Percentiles rank a stretch among this genome's conserved stretches.
Conservation (phyloP, 2,888 invertebrate genomes). For the Drosophila multiciliata region DNA sequence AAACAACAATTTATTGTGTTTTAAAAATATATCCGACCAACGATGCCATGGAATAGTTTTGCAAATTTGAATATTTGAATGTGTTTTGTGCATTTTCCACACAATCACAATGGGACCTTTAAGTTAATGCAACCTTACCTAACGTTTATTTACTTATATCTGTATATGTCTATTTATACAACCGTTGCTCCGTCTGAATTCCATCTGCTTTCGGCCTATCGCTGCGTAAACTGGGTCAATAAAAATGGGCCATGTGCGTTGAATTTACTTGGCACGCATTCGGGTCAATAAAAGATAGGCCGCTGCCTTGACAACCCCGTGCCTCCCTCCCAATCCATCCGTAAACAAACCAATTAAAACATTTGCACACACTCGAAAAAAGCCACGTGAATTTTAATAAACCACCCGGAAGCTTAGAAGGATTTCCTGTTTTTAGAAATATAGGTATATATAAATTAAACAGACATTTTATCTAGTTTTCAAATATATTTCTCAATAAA, state of each 20-base stretch:
- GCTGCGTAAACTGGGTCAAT: constrained; percentile 64
- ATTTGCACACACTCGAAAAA: constrained; percentile 64
- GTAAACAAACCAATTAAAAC: constrained; percentile 78
- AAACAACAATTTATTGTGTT: constrained; percentile 50
- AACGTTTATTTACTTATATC: constrained; percentile 14
- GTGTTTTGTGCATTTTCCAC: constrained; percentile 26
- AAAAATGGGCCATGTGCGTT: constrained; percentile 63
- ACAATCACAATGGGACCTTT: constrained; percentile 49
- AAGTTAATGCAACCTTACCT: constrained; percentile 6
- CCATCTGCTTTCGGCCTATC: constrained; percentile 27
- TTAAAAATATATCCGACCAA: constrained; percentile 27
- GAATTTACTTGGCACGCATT: constrained; percentile 54
- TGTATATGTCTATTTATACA: constrained; percentile 1
- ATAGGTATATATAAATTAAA: not conserved
- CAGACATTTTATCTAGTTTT: not conserved
- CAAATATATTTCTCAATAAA: not conserved
- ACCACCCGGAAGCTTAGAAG: not conserved
- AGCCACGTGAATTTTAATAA: not conserved
- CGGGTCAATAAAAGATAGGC: constrained; percentile 70
- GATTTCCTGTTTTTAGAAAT: not conserved
- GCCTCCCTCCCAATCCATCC: not conserved
- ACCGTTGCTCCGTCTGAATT: constrained; percentile 15
- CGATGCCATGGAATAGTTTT: constrained; percentile 35
- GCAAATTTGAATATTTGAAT: constrained; percentile 36
- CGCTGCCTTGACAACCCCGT: constrained; percentile 58